A percentile compares a stretch with the other conserved stretches of the same genome.
Evolutionary conservation across 2,113 vertebrate species (phyloP).

Genomic region (Eleginops maclovinus): DNA sequence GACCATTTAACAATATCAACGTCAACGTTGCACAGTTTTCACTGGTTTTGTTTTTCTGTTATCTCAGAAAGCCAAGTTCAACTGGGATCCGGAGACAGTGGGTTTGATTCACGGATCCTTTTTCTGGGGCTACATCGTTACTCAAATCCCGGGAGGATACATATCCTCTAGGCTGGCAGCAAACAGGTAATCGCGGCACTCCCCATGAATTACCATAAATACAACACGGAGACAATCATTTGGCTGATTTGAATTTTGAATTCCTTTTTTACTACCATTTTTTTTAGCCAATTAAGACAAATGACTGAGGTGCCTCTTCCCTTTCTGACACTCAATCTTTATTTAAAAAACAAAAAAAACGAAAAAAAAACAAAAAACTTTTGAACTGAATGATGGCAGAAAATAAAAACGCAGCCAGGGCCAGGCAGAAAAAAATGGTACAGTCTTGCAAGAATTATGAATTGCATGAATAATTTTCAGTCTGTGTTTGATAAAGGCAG

Average conservation of each 20-base stretch:
- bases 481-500: conserved; percentile 5
- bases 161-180: conserved; percentile 97
- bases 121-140: conserved; percentile 99
- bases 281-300: conserved; percentile 18
- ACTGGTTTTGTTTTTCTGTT: not conserved
- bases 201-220: conserved; percentile 9
- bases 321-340: not conserved
- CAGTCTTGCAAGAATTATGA: conserved; percentile 7
- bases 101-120: conserved; percentile 99
- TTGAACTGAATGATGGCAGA: conserved; percentile 7
- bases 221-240: not conserved
- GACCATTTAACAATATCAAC: not conserved
- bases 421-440: not conserved
- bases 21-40: not conserved
- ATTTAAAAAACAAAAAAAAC: no score
- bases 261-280: not conserved
- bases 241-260: not conserved
- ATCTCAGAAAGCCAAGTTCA: conserved; percentile 95
- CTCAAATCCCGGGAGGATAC: conserved; percentile 97
- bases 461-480: not conserved
- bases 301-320: not conserved
- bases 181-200: conserved; percentile 90
- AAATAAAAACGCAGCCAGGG: not conserved
- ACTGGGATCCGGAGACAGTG: conserved; percentile 97
- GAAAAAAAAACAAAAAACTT: conserved; percentile 5